These are phyloP conservation scores for Pteropus rufus DNA, from an alignment of 2,797 vertebrate species.

Conservation along the genomic window DNA sequence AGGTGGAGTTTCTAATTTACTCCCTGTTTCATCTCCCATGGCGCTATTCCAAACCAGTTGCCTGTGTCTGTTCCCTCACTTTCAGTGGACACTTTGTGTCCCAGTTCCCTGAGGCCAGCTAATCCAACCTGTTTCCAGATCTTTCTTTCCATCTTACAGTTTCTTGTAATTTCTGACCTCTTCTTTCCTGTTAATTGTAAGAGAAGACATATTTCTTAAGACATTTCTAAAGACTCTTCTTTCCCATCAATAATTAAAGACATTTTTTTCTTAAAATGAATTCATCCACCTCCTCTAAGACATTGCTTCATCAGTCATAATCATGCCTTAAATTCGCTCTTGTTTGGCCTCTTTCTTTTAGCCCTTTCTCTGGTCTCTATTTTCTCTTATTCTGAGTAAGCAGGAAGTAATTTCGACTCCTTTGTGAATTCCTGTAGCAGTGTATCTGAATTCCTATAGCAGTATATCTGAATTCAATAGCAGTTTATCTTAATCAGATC, in stretches of 20 bases:
- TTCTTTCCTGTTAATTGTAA: not conserved
- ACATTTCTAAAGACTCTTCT: not conserved
- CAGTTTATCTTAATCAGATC: not conserved
- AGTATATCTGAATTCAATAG: not conserved
- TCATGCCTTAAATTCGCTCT: not conserved
- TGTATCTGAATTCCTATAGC: not conserved
- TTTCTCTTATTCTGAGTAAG: not conserved
- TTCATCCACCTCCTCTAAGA: not conserved
- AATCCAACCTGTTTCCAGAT: not conserved
- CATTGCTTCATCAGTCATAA: not conserved
- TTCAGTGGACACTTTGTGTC: not conserved
- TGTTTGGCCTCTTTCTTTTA: not conserved
- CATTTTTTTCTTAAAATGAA: not conserved
- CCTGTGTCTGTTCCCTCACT: not conserved
- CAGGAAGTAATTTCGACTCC: not conserved
- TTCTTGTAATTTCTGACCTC: not conserved
- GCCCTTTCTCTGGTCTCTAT: not conserved
- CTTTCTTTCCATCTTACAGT: not conserved
- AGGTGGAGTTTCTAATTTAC: not conserved
- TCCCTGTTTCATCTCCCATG: not conserved
- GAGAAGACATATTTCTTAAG: not conserved
- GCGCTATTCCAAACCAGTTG: not conserved
- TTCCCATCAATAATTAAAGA: not conserved
- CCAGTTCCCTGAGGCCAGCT: not conserved
- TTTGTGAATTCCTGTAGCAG: not conserved